A percentile compares a stretch with the other conserved stretches of the same genome.
phyloP scores from a whole-genome alignment of 2,888 invertebrate genomes.

The Diadegma fenestrale region DNA sequence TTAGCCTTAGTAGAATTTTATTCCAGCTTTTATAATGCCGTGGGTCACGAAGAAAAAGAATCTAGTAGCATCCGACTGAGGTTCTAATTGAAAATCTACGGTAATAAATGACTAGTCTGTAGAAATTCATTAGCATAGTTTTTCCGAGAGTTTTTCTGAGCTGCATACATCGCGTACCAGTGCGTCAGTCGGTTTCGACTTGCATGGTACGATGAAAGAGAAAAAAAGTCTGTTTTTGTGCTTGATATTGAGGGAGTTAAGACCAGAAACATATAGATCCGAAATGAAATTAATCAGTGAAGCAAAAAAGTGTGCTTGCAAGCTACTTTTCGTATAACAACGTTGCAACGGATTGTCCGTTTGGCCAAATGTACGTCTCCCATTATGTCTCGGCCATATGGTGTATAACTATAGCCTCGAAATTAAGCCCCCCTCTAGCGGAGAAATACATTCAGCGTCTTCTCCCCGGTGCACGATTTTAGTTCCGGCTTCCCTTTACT shows the following conservation, averaged over 20 bases:
- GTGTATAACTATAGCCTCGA: slow-evolving; percentile 71
- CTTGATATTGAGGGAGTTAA: not conserved
- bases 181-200: not conserved
- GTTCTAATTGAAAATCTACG: slow-evolving; percentile 2
- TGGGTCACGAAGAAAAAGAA: not conserved
- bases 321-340: slow-evolving; percentile 29
- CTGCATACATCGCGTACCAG: not conserved
- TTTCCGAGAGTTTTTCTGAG: not conserved
- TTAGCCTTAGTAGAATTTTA: slow-evolving; percentile 11
- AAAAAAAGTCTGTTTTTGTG: not conserved
- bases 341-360: slow-evolving; percentile 28
- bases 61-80: not conserved
- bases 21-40: slow-evolving; percentile 14
- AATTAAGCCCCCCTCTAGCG: slow-evolving; percentile 73
- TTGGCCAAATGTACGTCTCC: slow-evolving; percentile 41
- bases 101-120: not conserved
- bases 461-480: slow-evolving; percentile 38
- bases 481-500: slow-evolving; percentile 32
- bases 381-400: slow-evolving; percentile 64
- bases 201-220: not conserved
- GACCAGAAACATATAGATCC: slow-evolving; percentile 2
- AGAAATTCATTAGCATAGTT: not conserved
- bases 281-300: slow-evolving; percentile 70
- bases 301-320: slow-evolving; percentile 24
- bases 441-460: slow-evolving; percentile 52